Conservation (phyloP, 2,113 vertebrate genomes). For the Paracanthobrama guichenoti region DNA sequence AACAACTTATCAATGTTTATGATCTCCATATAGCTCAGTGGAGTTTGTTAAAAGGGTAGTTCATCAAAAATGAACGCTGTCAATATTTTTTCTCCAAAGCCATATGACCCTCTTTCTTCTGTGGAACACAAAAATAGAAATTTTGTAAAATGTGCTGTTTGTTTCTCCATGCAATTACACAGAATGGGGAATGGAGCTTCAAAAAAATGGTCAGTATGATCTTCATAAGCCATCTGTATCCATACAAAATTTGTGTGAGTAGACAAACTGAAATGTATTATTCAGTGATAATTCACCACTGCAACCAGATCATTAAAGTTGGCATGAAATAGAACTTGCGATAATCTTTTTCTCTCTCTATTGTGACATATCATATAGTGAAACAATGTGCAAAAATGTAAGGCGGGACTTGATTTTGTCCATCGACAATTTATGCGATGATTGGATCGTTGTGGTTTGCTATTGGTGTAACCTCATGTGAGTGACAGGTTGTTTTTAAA, state of each 20-base stretch:
- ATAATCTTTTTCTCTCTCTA: too few species aligned
- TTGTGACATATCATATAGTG: too few species aligned
- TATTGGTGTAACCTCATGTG: too few species aligned
- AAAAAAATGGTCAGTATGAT: background rate
- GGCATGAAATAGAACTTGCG: too few species aligned
- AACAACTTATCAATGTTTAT: background rate
- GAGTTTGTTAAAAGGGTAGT: too few species aligned
- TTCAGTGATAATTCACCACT: background rate
- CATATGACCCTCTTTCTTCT: background rate
- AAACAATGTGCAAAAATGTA: too few species aligned
- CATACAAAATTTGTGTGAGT: background rate
- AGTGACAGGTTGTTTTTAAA: too few species aligned
- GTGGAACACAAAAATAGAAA: background rate
- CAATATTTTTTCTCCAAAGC: background rate
- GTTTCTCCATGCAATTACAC: background rate
- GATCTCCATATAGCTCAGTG: background rate
- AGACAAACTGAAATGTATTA: background rate
- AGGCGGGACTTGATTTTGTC: too few species aligned
- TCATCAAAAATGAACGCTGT: too few species aligned
- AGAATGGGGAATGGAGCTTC: background rate
- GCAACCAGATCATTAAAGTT: too few species aligned
- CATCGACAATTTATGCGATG: too few species aligned
- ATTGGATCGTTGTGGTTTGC: too few species aligned
- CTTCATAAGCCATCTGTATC: background rate
- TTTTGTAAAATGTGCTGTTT: background rate